phyloP scores from a whole-genome alignment of 2,888 invertebrate genomes.

The Dugesia japonica region DNA sequence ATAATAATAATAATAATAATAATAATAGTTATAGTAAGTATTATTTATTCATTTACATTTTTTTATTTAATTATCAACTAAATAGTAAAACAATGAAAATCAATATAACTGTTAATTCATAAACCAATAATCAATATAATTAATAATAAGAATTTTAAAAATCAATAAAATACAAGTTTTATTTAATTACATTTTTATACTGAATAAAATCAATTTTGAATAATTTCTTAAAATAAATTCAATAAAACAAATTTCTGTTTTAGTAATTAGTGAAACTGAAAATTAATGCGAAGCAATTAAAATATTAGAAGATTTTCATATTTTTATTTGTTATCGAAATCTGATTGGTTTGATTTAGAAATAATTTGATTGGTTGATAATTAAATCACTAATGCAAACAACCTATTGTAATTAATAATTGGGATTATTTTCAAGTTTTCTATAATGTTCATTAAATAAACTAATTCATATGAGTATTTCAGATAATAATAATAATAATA shows the following conservation, averaged over 20 bases:
- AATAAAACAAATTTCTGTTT: neutral
- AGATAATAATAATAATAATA: neutral
- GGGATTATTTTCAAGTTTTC: neutral
- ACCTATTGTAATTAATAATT: slow-evolving; percentile 13
- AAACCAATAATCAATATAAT: no score
- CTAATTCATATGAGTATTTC: neutral
- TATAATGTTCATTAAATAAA: slow-evolving; percentile 2
- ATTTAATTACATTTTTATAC: no score
- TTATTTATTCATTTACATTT: no score
- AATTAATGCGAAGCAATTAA: neutral
- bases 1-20: no score
- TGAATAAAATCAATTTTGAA: no score
- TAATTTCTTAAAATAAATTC: no score
- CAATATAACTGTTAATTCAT: no score
- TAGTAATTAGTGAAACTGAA: neutral
- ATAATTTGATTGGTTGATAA: neutral
- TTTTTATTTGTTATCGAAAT: neutral
- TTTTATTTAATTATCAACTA: no score
- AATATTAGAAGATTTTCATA: neutral
- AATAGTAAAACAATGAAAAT: no score
- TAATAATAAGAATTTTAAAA: no score
- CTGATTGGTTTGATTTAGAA: neutral
- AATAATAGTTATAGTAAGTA: no score
- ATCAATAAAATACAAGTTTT: no score
- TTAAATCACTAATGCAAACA: neutral